Conservation (phyloP, 2,888 invertebrate species). For the Hymenopus coronatus region DNA sequence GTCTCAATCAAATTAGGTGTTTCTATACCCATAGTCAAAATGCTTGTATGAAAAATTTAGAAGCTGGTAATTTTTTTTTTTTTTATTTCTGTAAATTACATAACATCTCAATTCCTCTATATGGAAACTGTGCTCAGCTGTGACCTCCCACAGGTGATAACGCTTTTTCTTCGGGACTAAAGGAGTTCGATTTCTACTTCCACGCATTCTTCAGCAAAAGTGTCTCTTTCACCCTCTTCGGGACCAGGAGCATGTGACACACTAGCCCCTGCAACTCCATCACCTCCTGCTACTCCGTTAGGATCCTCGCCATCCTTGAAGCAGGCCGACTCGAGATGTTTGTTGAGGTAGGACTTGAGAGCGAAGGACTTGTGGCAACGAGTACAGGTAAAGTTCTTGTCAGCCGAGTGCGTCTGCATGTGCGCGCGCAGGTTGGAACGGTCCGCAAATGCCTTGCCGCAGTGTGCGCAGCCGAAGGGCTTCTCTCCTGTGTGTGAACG, state of each 20-base stretch:
- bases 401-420: slow-evolving; percentile 90
- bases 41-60: no score
- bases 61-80: no score
- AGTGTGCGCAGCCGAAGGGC: slow-evolving; percentile 89
- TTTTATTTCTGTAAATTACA: no score
- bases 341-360: slow-evolving; percentile 91
- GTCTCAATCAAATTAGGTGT: no score
- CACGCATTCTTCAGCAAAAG: neutral
- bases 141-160: neutral
- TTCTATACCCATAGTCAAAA: no score
- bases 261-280: neutral
- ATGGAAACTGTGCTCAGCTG: neutral
- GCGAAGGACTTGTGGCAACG: slow-evolving; percentile 90
- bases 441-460: slow-evolving; percentile 93
- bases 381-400: slow-evolving; percentile 85
- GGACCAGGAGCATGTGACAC: neutral
- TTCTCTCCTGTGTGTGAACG: slow-evolving; percentile 92
- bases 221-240: neutral
- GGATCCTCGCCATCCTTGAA: slow-evolving; percentile 58
- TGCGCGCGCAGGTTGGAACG: slow-evolving; percentile 90
- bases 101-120: no score
- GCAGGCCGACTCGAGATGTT: slow-evolving; percentile 91
- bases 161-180: neutral
- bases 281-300: slow-evolving; percentile 15
- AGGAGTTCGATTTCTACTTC: slow-evolving; percentile 25